These are phyloP conservation scores for Penaeus vannamei DNA, from an alignment of 1,140 invertebrate genomes.

Conservation along the genomic window DNA sequence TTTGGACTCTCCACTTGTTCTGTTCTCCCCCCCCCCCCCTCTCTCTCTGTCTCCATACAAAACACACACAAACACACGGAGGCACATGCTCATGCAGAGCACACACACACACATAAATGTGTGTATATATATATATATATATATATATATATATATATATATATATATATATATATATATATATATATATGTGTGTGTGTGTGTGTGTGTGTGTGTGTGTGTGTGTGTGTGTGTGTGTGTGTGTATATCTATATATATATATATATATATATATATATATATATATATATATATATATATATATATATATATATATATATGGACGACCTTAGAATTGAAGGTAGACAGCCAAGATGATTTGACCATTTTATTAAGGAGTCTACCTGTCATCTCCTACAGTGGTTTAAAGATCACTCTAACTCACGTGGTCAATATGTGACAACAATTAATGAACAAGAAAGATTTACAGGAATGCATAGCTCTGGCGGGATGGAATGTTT, in stretches of 20 bases:
- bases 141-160: constrained; percentile 41
- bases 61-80: background rate
- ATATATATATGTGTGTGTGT: constrained; percentile 38
- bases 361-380: background rate
- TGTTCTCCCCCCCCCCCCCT: too few species aligned
- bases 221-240: constrained; percentile 16
- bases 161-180: constrained; percentile 42
- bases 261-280: constrained; percentile 28
- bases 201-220: constrained; percentile 27
- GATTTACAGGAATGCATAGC: too few species aligned
- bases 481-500: too few species aligned
- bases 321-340: background rate
- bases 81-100: background rate
- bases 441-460: too few species aligned
- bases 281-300: constrained; percentile 24
- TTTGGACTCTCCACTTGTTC: too few species aligned
- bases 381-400: background rate
- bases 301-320: constrained; percentile 17
- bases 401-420: background rate
- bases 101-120: background rate
- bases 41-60: too few species aligned
- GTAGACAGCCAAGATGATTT: too few species aligned
- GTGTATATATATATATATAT: constrained; percentile 36
- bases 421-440: too few species aligned
- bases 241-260: background rate